Base-by-base conservation (phyloP, 2,113 vertebrate genomes). In the Phylloscopus whistleri region DNA sequence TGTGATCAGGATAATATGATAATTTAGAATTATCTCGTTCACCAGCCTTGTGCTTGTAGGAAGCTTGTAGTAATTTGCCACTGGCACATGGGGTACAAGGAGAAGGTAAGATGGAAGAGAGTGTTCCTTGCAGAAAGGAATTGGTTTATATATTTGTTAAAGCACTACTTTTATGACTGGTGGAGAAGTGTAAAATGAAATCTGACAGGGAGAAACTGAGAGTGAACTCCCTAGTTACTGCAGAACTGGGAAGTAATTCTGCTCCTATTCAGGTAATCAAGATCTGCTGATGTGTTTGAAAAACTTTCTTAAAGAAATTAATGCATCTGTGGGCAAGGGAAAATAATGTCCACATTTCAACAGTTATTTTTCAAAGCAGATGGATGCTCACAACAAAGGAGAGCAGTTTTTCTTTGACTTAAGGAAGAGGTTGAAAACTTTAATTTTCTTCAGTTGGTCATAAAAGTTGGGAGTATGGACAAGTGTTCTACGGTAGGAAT, bases 211-310 rank as follows among this genome's bases (percentile, higher is more conserved):
- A 66, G 30, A 81, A 81, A 58, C 4, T 8, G 10, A 7, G 10
- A 46, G 4, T 3, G 3, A 87, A 19, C 33, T 79, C 30, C 13
- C 5, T 60, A 33, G 37, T 30, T 84, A 33, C 49, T 7, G 41
- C 7, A 60, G 27, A 37, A 46, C 8, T 85, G 48, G 33, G 39
- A 66, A 49, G 9, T 53, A 74, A 52, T 73, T 80, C 37, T 73
- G 19, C 9, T 11, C 0, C 30, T 43, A 2, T 79, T 63, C 1
- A 1, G 12, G 8, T 43, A 13, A 12, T 64, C 20, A 80, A 68
- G 30, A 35, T 43, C 16, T 27, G 23, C 17, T 72, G 33, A 49
- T 37, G 16, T 41, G 13, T 49, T 19, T 78, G 49, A 73, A 74
- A 27, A 81, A 33, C 8, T 64, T 66, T 8, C 8, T 35, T 27